Evolutionary conservation across 1,140 invertebrate genomes (phyloP), one percentile per base, ranked within the genome.

Genomic region (Phthorimaea operculella): DNA sequence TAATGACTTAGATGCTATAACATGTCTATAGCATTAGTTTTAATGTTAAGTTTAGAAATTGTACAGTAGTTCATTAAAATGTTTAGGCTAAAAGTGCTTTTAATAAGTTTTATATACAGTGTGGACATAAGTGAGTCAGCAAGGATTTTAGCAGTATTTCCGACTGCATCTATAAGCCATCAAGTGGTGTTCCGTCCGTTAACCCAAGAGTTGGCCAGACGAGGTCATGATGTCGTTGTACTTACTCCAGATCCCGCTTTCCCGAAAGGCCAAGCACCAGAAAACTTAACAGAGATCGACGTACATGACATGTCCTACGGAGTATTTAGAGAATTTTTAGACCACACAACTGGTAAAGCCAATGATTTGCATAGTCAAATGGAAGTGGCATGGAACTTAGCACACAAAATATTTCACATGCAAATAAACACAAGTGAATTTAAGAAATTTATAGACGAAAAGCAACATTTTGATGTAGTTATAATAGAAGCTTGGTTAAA

Each of bases 141-240:
- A 0, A 51, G 69, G 68, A 76, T 86, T 54, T 65, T 86, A 17
- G 72, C 59, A 10, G 60, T 85, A 28, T 77, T 76, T 54, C 79
- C 82, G 17, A 68, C 74, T 5, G 68, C 76, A 52, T 67, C 63
- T 6, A 49, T 47, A 12, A 82, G 77, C 58, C 76, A 36, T 33
- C 45, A 57, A 51, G 49, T 33, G 10, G 28, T 51, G 17, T 39
- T 51, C 47, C 12, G 66, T 53, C 60, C 74, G 18, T 17, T 82
- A 14, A 60, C 67, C 17, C n/a, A 33, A 51, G 49, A 51, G 16
- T 17, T 52, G 12, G 70, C 68, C 0, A 71, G 70, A 17, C 14
- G 45, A 3, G 45, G 45, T 8, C 45, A 47, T 47, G 63, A 79
- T 44, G 54, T 87, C 2, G 72, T 77, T 11, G 51, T 64, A 0